phyloP scores from a whole-genome alignment of 2,888 invertebrate genomes.

The Chromoteleia sp. region DNA sequence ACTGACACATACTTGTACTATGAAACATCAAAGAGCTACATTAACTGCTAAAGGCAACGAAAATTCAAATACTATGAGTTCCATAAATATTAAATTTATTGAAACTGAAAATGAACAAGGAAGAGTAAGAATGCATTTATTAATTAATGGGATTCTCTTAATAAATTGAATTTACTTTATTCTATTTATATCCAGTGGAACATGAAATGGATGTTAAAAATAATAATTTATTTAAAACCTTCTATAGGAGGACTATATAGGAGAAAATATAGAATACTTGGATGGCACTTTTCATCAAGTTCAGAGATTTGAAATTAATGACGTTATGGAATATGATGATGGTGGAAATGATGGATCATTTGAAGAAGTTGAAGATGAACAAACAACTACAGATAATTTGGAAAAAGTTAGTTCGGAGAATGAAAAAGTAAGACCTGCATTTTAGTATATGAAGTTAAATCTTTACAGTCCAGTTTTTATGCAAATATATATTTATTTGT shows the following conservation, averaged over 20 bases:
- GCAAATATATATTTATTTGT: too few species aligned
- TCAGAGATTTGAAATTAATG: conserved; percentile 14
- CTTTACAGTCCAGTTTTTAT: too few species aligned
- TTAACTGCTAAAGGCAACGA: background rate
- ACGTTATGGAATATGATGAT: conserved; percentile 20
- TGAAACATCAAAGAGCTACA: conserved; percentile 86
- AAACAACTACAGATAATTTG: background rate
- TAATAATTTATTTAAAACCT: background rate
- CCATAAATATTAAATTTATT: conserved; percentile 3
- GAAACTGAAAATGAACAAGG: conserved; percentile 14
- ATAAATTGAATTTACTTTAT: background rate
- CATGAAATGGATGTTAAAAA: background rate
- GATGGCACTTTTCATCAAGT: conserved; percentile 33
- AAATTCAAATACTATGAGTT: background rate
- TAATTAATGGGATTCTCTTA: background rate
- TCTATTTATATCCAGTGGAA: background rate
- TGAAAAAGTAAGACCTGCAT: too few species aligned
- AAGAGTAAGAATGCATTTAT: conserved; percentile 22
- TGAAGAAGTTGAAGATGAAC: conserved; percentile 44
- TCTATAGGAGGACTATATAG: conserved; percentile 33
- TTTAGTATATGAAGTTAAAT: too few species aligned
- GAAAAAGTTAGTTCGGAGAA: background rate
- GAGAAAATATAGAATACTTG: conserved; percentile 51
- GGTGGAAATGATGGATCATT: conserved; percentile 30
- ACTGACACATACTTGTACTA: conserved; percentile 87